phyloP scores from a whole-genome alignment of 2,797 vertebrate species.

The Onychomys arenicola region DNA sequence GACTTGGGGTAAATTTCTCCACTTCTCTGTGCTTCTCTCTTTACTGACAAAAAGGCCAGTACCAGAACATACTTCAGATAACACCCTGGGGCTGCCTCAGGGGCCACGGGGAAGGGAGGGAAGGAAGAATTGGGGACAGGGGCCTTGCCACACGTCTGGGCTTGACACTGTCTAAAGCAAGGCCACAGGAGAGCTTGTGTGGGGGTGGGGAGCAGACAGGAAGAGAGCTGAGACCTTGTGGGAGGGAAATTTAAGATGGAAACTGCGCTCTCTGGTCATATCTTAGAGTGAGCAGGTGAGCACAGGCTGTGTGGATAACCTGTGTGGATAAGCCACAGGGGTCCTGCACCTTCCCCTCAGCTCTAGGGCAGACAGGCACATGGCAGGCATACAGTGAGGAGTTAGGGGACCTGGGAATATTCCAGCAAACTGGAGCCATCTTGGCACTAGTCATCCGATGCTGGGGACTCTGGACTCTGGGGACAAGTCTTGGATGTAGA shows the following conservation, averaged over 20 bases:
- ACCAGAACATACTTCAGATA: neutral
- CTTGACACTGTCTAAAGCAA: neutral
- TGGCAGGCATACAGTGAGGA: neutral
- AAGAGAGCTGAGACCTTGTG: neutral
- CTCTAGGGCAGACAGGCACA: accelerated
- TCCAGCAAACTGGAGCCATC: neutral
- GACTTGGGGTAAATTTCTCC: neutral
- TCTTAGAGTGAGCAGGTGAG: neutral
- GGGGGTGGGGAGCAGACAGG: neutral
- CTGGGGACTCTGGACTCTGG: constrained; percentile 5
- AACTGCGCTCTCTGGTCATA: neutral
- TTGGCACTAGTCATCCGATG: neutral
- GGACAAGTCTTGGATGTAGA: constrained; percentile 22
- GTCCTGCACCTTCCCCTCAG: neutral
- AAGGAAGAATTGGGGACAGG: accelerated
- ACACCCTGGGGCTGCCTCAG: neutral
- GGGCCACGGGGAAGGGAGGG: neutral
- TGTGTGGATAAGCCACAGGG: neutral
- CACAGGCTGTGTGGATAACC: accelerated
- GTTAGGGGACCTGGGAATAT: neutral
- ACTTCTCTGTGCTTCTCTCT: neutral
- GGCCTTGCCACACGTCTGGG: too few species aligned
- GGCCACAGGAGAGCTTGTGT: neutral
- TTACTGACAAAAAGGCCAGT: neutral
- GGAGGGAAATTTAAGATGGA: neutral